These are phyloP conservation scores for Erethizon dorsatum DNA, from an alignment of 2,797 vertebrate genomes.

Conservation along the genomic window DNA sequence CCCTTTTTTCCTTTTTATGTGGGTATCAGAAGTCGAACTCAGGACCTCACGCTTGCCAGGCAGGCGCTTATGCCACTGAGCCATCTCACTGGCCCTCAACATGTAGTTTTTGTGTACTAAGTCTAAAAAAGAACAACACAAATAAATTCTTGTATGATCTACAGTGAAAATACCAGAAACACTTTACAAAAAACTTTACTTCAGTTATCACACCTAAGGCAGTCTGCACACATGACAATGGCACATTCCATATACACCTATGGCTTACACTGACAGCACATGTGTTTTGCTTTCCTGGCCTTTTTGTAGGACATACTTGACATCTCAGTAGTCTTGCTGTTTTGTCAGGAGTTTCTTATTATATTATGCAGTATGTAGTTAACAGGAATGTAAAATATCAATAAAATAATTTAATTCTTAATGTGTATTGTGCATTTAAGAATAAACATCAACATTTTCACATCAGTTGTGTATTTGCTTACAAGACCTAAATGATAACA, in stretches of 20 bases:
- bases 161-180: not conserved
- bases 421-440: not conserved
- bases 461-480: not conserved
- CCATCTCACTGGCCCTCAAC: too few relatives aligned
- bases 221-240: not conserved
- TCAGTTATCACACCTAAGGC: not conserved
- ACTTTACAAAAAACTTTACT: not conserved
- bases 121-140: not conserved
- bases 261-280: not conserved
- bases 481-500: too few relatives aligned
- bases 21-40: too few relatives aligned
- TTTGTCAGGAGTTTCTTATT: not conserved
- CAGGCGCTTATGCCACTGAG: too few relatives aligned
- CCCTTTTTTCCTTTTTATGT: too few relatives aligned
- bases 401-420: not conserved
- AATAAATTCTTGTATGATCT: not conserved
- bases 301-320: not conserved
- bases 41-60: too few relatives aligned
- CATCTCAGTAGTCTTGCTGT: not conserved
- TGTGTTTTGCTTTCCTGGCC: not conserved
- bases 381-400: not conserved
- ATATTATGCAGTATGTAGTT: not conserved
- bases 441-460: not conserved
- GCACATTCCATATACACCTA: not conserved
- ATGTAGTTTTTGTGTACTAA: not conserved